Evolutionary conservation across 2,113 vertebrate species (phyloP).

Genomic region (Cariama cristata): DNA sequence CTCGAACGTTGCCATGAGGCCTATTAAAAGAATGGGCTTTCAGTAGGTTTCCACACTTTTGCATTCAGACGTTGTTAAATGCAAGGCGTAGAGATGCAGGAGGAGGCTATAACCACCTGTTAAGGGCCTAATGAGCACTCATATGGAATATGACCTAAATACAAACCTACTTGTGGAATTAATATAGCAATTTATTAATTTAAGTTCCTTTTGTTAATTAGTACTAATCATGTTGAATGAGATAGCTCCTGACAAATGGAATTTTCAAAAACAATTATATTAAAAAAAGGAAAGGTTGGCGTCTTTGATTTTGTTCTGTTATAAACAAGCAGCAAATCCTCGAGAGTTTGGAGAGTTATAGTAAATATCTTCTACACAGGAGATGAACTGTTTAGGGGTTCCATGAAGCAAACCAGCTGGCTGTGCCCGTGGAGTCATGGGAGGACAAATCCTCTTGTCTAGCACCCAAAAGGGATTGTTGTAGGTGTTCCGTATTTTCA

Average conservation of each 20-base stretch:
- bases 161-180: background rate
- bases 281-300: background rate
- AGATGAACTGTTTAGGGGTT: slow-evolving; percentile 33
- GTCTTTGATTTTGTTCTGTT: background rate
- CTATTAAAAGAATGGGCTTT: background rate
- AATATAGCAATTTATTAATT: background rate
- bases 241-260: background rate
- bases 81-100: background rate
- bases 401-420: slow-evolving; percentile 40
- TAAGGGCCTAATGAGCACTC: background rate
- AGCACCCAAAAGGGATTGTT: slow-evolving; percentile 68
- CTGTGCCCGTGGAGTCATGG: slow-evolving; percentile 14
- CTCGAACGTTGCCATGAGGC: accelerated
- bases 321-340: background rate
- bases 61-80: background rate
- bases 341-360: background rate
- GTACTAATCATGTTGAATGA: background rate
- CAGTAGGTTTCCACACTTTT: background rate
- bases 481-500: slow-evolving; percentile 77
- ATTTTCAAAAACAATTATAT: background rate
- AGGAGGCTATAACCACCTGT: background rate
- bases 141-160: background rate
- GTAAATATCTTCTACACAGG: background rate
- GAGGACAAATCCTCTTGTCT: slow-evolving; percentile 57
- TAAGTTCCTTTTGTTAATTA: background rate